Evolutionary conservation across 2,888 invertebrate genomes (phyloP).

Genomic region (Ochropleura plecta): DNA sequence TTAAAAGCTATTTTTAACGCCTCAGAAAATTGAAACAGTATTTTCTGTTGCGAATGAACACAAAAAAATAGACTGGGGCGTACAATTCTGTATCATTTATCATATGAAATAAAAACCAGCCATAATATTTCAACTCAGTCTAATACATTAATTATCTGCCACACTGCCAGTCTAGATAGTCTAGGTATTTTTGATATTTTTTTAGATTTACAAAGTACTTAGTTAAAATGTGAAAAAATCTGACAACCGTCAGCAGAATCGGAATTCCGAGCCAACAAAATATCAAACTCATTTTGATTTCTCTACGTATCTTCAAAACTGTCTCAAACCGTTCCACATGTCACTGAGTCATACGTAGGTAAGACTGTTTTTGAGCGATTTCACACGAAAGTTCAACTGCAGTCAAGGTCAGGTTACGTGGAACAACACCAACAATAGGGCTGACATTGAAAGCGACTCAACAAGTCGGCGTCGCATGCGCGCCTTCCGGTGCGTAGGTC

Average conservation of each 20-base stretch:
- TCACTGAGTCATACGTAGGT: conserved; percentile 42
- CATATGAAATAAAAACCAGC: conserved; percentile 8
- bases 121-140: neutral
- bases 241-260: neutral
- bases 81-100: conserved; percentile 15
- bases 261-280: neutral
- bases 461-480: conserved; percentile 48
- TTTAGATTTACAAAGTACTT: neutral
- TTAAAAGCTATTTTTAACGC: conserved; percentile 7
- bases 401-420: conserved; percentile 63
- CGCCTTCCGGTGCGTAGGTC: conserved; percentile 66
- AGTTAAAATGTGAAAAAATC: neutral
- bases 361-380: conserved; percentile 46
- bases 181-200: conserved; percentile 4
- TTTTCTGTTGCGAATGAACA: conserved; percentile 2
- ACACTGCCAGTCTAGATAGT: neutral
- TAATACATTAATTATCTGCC: neutral
- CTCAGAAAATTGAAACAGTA: conserved; percentile 4
- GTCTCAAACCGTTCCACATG: conserved; percentile 25
- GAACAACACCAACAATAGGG: conserved; percentile 62
- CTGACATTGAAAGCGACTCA: conserved; percentile 58
- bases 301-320: conserved; percentile 4
- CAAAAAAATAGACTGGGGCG: neutral
- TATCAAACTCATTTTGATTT: neutral
- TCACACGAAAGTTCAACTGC: conserved; percentile 66